These are phyloP conservation scores for Periplaneta americana DNA, from an alignment of 1,140 invertebrate genomes.

Conservation along the genomic window DNA sequence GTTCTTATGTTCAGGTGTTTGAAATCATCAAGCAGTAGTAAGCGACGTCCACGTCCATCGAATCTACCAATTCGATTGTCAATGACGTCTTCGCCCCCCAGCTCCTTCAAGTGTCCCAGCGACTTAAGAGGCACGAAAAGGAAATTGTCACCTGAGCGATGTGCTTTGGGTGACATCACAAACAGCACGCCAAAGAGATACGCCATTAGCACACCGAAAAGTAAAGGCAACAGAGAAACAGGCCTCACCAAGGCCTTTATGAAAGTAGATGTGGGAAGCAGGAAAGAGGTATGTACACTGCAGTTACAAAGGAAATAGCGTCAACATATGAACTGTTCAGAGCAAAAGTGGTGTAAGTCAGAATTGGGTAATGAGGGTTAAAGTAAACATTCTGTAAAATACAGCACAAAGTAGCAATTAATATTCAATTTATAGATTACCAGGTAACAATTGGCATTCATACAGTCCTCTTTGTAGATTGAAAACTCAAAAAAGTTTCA, in stretches of 20 bases:
- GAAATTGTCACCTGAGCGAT: neutral
- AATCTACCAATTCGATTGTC: neutral
- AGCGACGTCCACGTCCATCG: neutral
- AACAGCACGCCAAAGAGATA: neutral
- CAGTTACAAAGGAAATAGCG: neutral
- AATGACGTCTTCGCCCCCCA: neutral
- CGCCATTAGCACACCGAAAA: neutral
- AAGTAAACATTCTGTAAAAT: no score
- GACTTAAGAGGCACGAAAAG: neutral
- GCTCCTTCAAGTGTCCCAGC: neutral
- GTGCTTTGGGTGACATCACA: neutral
- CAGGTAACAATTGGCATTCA: no score
- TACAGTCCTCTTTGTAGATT: no score
- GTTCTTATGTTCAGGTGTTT: neutral
- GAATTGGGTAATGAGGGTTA: no score
- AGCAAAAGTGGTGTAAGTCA: no score
- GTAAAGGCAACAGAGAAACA: neutral
- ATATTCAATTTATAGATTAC: no score
- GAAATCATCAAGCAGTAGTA: neutral
- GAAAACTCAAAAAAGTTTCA: no score
- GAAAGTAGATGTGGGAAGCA: neutral
- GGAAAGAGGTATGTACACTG: neutral
- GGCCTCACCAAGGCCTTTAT: neutral
- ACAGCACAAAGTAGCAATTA: no score
- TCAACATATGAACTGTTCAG: no score